phyloP scores from a whole-genome alignment of 2,797 vertebrate genomes.

The Danio aesculapii region DNA sequence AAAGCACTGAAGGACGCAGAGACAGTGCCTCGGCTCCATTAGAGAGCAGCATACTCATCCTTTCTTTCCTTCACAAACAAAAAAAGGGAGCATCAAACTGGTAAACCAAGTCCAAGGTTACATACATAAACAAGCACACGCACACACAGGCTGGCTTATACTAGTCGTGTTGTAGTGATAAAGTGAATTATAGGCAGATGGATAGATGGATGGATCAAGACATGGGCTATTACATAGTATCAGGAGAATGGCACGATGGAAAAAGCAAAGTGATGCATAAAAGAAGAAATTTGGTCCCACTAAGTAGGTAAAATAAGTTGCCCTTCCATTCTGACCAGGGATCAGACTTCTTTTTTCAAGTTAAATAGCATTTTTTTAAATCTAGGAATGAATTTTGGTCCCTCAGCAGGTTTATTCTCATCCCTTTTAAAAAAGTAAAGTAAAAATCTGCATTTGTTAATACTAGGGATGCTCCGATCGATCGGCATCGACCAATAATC shows the following conservation, averaged over 20 bases:
- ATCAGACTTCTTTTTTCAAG: neutral
- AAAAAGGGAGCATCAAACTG: constrained; percentile 50
- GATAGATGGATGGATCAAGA: neutral
- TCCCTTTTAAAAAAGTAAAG: too few species aligned
- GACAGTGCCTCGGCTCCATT: constrained; percentile 54
- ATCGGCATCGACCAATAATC: too few species aligned
- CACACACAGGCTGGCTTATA: constrained; percentile 13
- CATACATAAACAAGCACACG: constrained; percentile 34
- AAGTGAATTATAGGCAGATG: neutral
- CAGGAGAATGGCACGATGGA: neutral
- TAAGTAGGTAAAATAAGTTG: neutral
- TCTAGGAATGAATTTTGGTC: neutral
- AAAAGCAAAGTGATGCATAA: neutral
- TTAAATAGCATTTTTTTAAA: neutral
- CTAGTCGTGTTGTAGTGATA: constrained; percentile 7
- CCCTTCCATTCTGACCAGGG: neutral
- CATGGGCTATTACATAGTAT: neutral
- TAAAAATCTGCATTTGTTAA: too few species aligned
- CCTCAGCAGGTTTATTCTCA: too few species aligned
- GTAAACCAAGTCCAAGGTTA: constrained; percentile 53
- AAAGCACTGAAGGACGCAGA: constrained; percentile 61
- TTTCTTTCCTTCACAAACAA: constrained; percentile 47
- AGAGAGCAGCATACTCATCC: constrained; percentile 55
- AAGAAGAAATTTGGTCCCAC: neutral
- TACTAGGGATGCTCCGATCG: too few species aligned